These are phyloP conservation scores for Phymorhynchus buccinoides DNA, from an alignment of 1,140 invertebrate species.

Conservation along the genomic window DNA sequence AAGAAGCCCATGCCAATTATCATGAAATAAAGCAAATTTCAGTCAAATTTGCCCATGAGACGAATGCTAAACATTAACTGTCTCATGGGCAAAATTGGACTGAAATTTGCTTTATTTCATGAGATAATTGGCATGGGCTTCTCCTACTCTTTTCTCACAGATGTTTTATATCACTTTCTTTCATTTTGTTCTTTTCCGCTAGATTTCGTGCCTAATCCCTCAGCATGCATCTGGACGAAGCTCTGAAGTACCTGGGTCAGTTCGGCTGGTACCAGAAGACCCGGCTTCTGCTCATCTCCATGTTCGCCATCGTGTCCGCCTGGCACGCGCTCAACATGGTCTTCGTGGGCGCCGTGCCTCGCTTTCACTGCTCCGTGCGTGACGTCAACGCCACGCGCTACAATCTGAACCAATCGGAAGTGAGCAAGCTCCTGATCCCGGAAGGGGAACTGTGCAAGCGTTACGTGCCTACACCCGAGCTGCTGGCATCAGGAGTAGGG, in stretches of 20 bases:
- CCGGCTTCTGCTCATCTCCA: constrained; percentile 86
- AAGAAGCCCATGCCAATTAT: too few relatives aligned
- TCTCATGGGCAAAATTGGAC: too few relatives aligned
- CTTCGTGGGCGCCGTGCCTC: constrained; percentile 74
- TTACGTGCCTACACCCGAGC: constrained; percentile 8
- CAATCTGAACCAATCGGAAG: constrained; percentile 35
- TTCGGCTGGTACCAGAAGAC: constrained; percentile 92
- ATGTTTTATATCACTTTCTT: background rate
- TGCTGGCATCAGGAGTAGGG: background rate
- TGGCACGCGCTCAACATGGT: constrained; percentile 85
- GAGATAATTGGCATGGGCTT: too few relatives aligned
- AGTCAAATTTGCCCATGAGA: too few relatives aligned
- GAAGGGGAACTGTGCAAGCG: constrained; percentile 21
- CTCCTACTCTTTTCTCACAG: too few relatives aligned
- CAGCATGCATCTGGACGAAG: constrained; percentile 87
- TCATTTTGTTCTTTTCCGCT: background rate
- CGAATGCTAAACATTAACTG: too few relatives aligned
- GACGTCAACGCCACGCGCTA: constrained; percentile 37
- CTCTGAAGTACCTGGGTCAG: constrained; percentile 87
- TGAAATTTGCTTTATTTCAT: too few relatives aligned
- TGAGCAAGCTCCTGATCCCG: constrained; percentile 38
- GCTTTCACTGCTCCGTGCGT: constrained; percentile 42
- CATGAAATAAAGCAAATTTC: too few relatives aligned
- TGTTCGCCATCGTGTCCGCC: constrained; percentile 84
- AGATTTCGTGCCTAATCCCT: background rate